Base-by-base conservation (phyloP, 1,140 invertebrate species). In the Teleopsis dalmanni region DNA sequence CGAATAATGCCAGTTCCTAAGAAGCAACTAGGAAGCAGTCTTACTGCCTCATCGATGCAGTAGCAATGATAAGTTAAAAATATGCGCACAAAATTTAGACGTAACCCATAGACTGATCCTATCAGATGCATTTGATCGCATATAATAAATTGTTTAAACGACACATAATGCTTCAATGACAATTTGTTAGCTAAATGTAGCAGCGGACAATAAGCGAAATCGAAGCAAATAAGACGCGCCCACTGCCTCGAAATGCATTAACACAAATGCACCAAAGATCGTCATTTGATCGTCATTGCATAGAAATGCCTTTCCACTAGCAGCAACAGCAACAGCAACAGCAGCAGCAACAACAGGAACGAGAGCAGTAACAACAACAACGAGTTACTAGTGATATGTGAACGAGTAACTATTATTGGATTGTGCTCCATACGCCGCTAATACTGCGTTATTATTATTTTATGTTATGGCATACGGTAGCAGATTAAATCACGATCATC, bases 401-500 rank as follows among this genome's bases (percentile, higher is more conserved):
- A n/a, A n/a, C n/a, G n/a, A n/a, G 34, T 35, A 19, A 18, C 16
- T 14, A 18, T 35, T 35, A 18, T 14, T 35, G 6, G 7, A 14
- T 35, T 7, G 19, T 14, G 3, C 19, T 14, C 19, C 34, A 18
- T 35, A n/a, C 42, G 33, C 14, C 42, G 22, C 16, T 29, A 44
- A 6, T 41, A 14, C 14, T 33, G 13, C 18, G 18, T 43, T 26
- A 29, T 25, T 29, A 44, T 44, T 16, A 44, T 44, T 26, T 44
- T 31, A 29, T 29, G 33, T 29, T 31, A 31, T 44, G 34, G 33
- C 50, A 40, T 41, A 47, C 50, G 37, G 48, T 50, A 50, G 50
- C 50, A 47, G 50, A 51, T 51, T 51, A 51, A 65, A 66, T 63
- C 63, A 56, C 57, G 59, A 60, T 66, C 60, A 65, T 66, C 63